phyloP scores from a whole-genome alignment of 2,888 invertebrate species.

The Sminthurinus aureus region DNA sequence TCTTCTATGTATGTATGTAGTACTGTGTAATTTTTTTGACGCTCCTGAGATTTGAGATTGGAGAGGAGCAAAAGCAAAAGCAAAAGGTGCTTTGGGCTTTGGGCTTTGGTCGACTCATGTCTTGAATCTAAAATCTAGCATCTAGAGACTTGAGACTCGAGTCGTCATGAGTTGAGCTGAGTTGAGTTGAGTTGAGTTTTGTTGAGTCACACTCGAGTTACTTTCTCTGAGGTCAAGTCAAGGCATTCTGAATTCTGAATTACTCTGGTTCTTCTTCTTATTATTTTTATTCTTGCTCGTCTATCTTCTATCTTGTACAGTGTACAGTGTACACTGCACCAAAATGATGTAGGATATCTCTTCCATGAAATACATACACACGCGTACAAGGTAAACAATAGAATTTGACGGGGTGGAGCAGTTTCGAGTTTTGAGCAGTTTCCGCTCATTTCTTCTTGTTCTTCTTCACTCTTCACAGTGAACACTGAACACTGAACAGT shows the following conservation, averaged over 20 bases:
- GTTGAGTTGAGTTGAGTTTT: background rate
- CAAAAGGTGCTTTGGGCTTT: background rate
- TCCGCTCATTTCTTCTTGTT: constrained; percentile 19
- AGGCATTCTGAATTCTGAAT: constrained; percentile 24
- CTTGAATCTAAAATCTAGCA: background rate
- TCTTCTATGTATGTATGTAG: no score
- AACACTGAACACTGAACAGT: background rate
- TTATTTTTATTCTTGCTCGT: background rate
- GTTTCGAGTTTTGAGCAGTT: background rate
- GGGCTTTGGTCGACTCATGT: no score
- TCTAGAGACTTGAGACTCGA: background rate
- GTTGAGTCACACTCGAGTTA: constrained; percentile 29
- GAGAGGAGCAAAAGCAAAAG: background rate
- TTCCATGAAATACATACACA: background rate
- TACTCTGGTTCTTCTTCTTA: background rate
- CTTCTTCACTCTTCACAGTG: background rate
- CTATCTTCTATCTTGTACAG: background rate
- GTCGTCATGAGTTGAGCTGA: background rate
- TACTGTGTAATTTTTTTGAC: no score
- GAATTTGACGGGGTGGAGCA: constrained; percentile 13
- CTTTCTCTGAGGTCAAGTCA: constrained; percentile 29
- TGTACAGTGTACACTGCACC: background rate
- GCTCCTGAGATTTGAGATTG: no score
- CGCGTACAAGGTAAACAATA: constrained; percentile 10
- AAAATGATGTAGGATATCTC: no score